These are phyloP conservation scores for Callaeas wilsoni DNA, from an alignment of 2,113 vertebrate genomes.

Conservation along the genomic window DNA sequence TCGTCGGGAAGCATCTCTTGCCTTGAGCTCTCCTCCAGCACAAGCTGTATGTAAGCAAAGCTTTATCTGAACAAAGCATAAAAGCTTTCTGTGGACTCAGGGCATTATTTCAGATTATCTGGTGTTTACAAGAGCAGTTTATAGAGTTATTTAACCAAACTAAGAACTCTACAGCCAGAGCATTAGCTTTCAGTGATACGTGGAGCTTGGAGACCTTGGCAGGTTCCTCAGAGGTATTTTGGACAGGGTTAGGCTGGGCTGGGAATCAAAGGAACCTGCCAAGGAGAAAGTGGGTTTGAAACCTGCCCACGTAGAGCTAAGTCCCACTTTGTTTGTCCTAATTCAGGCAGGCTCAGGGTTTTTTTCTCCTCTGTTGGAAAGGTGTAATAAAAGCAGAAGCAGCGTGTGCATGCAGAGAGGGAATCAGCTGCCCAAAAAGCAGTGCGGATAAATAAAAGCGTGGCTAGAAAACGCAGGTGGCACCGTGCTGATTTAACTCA, in stretches of 20 bases:
- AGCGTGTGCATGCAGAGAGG: neutral
- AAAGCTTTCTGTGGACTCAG: neutral
- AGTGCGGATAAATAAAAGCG: neutral
- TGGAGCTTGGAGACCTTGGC: neutral
- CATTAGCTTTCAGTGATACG: neutral
- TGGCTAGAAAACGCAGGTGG: neutral
- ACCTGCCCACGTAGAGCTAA: neutral
- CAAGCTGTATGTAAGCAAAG: neutral
- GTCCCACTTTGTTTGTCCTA: neutral
- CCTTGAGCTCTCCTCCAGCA: neutral
- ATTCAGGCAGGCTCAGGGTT: neutral
- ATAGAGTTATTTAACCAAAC: neutral
- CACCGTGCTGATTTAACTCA: neutral
- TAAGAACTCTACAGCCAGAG: neutral
- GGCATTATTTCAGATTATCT: conserved; percentile 13
- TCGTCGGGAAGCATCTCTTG: neutral
- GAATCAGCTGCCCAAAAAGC: neutral
- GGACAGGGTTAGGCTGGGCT: neutral
- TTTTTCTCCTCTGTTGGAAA: neutral
- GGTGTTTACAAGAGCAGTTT: neutral
- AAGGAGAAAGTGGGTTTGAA: neutral
- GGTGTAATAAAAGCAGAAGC: neutral
- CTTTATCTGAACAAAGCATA: neutral
- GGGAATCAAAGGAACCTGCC: neutral
- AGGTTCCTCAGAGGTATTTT: neutral